phyloP scores from a whole-genome alignment of 2,797 vertebrate genomes.

The Enoplosus armatus region DNA sequence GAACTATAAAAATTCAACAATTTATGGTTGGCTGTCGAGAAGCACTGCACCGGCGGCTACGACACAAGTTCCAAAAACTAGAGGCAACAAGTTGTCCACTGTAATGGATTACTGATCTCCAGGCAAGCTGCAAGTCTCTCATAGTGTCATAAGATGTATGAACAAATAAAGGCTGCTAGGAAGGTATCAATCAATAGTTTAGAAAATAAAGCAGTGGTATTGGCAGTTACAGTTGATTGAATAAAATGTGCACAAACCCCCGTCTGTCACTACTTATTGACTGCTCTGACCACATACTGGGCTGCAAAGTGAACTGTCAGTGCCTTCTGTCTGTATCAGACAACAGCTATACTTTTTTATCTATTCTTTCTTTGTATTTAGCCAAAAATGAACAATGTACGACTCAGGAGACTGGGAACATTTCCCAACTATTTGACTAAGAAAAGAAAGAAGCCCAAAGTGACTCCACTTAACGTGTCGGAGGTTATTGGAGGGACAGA shows the following conservation, averaged over 20 bases:
- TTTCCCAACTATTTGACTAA: conserved; percentile 32
- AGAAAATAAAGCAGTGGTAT: background rate
- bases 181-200: conserved; percentile 8
- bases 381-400: conserved; percentile 9
- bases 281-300: background rate
- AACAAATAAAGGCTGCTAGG: conserved; percentile 8
- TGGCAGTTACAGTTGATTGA: background rate
- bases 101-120: conserved; percentile 16
- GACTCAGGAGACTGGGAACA: conserved; percentile 33
- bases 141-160: conserved; percentile 16
- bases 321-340: background rate
- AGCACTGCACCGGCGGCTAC: background rate
- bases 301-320: background rate
- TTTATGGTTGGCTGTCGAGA: background rate
- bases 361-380: conserved; percentile 15
- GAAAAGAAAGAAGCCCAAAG: conserved; percentile 17
- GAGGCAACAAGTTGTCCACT: conserved; percentile 13
- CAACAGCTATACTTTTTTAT: background rate
- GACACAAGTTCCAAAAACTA: conserved; percentile 6
- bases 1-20: background rate
- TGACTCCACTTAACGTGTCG: conserved; percentile 52
- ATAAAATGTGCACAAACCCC: background rate
- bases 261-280: background rate
- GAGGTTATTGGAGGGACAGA: conserved; percentile 16
- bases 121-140: conserved; percentile 14